These are phyloP conservation scores for Buceros bicornis DNA, from an alignment of 2,797 vertebrate genomes.

Conservation along the genomic window DNA sequence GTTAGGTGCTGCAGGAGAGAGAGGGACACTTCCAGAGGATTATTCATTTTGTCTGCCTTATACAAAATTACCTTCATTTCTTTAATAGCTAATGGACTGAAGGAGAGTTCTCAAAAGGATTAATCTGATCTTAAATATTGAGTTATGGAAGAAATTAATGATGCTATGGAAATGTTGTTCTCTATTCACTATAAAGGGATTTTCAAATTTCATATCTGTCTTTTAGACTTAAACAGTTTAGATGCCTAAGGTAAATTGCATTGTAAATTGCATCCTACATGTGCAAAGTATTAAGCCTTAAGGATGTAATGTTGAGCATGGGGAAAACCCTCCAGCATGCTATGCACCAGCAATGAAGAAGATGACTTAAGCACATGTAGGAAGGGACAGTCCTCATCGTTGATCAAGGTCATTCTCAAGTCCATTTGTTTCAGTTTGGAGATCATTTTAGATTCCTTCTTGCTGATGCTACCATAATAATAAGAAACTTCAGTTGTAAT, in stretches of 20 bases:
- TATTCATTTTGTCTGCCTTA: background rate
- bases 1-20: background rate
- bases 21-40: background rate
- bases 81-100: background rate
- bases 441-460: background rate
- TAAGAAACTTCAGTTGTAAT: background rate
- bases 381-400: background rate
- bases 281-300: background rate
- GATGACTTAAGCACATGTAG: accelerated
- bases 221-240: background rate
- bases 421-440: background rate
- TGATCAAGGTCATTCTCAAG: background rate
- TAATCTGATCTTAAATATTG: background rate
- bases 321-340: background rate
- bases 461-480: background rate
- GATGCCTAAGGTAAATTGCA: background rate
- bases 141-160: background rate
- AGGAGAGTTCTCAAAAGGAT: background rate
- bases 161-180: background rate
- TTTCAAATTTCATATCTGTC: background rate
- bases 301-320: background rate
- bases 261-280: background rate
- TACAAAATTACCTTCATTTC: background rate
- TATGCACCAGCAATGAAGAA: background rate
- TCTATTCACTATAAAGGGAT: background rate